These are phyloP conservation scores for Octomys mimax DNA, from an alignment of 2,797 vertebrate genomes.

Conservation along the genomic window DNA sequence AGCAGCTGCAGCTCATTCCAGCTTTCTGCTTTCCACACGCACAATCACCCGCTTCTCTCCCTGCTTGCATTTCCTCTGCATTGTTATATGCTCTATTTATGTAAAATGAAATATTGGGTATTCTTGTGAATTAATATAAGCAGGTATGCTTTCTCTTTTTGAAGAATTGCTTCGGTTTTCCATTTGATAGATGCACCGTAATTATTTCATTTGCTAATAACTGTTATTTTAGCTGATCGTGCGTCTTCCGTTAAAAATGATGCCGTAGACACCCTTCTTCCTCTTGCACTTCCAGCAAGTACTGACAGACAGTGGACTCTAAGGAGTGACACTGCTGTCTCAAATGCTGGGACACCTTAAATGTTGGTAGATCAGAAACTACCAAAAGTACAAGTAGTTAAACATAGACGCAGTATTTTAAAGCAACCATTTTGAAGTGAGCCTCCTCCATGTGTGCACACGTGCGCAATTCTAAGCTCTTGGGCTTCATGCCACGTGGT, in stretches of 20 bases:
- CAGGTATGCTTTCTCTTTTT: not conserved
- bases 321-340: not conserved
- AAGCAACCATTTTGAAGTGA: not conserved
- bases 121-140: not conserved
- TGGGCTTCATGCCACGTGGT: not conserved
- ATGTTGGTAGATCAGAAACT: not conserved
- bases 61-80: not conserved
- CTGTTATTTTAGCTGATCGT: not conserved
- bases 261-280: not conserved
- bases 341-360: not conserved
- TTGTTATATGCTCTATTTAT: not conserved
- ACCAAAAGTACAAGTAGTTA: not conserved
- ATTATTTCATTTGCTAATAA: constrained; percentile 2
- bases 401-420: not conserved
- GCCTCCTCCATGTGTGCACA: not conserved
- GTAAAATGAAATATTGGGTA: not conserved
- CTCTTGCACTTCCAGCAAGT: not conserved
- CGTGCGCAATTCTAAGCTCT: not conserved
- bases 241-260: not conserved
- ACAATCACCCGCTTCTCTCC: not conserved
- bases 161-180: not conserved
- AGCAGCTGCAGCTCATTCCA: not conserved
- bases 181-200: not conserved
- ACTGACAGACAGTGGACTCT: not conserved
- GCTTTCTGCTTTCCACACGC: not conserved